Conservation (phyloP, 2,888 invertebrate genomes). For the Parnassius apollo region DNA sequence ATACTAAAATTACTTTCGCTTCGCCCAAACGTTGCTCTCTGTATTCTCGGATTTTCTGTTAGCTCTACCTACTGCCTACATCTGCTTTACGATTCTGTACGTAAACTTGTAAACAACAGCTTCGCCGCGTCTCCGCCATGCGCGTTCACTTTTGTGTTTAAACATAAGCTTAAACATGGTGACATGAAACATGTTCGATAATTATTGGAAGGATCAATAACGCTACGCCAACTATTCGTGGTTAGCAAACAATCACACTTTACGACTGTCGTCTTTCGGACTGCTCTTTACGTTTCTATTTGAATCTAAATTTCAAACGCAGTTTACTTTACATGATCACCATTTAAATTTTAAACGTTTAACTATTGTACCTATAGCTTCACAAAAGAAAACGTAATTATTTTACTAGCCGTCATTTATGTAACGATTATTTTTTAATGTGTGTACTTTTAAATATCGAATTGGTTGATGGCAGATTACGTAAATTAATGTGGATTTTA, state of each 20-base stretch:
- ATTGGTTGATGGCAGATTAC: no score
- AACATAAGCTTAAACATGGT: constrained; percentile 70
- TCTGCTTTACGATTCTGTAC: constrained; percentile 70
- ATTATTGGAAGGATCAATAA: constrained; percentile 81
- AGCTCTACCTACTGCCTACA: constrained; percentile 74
- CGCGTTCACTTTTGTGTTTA: constrained; percentile 72
- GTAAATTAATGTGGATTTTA: no score
- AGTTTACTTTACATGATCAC: constrained; percentile 56
- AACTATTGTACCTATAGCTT: constrained; percentile 16
- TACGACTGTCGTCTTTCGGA: constrained; percentile 62
- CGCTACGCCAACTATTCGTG: constrained; percentile 74
- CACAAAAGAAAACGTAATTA: background rate
- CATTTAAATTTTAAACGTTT: constrained; percentile 25
- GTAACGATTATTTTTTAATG: no score
- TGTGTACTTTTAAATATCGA: no score
- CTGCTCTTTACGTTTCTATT: constrained; percentile 70
- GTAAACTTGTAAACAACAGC: constrained; percentile 70
- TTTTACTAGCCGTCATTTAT: no score
- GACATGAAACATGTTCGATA: constrained; percentile 81
- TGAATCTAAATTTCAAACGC: constrained; percentile 71
- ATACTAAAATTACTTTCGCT: constrained; percentile 35
- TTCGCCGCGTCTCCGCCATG: constrained; percentile 61
- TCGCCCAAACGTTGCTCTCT: constrained; percentile 48
- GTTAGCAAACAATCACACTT: constrained; percentile 69
- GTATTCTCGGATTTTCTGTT: constrained; percentile 65